phyloP scores from a whole-genome alignment of 2,113 vertebrate species.

The Nanorana parkeri region DNA sequence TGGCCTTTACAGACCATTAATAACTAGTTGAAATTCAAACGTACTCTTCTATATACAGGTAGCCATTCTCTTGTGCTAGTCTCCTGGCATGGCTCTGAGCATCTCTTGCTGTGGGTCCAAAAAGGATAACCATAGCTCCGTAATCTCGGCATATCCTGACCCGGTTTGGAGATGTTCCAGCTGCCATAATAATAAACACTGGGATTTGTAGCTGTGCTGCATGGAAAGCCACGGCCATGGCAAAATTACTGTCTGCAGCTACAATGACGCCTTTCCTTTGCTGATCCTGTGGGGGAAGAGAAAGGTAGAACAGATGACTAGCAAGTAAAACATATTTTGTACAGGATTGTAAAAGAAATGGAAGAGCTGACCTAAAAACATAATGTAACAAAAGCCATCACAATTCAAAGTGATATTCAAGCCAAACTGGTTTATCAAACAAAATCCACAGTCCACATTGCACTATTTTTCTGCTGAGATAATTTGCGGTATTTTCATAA shows the following conservation, averaged over 20 bases:
- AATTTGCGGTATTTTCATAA: no score
- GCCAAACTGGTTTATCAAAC: no score
- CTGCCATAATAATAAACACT: slow-evolving; percentile 83
- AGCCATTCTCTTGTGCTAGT: slow-evolving; percentile 82
- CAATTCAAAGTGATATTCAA: no score
- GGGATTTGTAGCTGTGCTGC: slow-evolving; percentile 81
- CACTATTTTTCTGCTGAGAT: no score
- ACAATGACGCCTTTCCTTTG: slow-evolving; percentile 89
- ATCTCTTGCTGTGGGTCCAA: slow-evolving; percentile 76
- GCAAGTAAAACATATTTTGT: not conserved
- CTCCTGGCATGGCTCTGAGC: slow-evolving; percentile 79
- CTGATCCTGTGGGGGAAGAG: slow-evolving; percentile 75
- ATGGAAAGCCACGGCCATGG: slow-evolving; percentile 86
- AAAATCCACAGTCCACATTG: no score
- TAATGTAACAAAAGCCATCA: no score
- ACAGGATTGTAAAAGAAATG: no score
- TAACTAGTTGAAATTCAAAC: slow-evolving; percentile 58
- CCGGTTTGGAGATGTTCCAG: slow-evolving; percentile 71
- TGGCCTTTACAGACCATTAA: no score
- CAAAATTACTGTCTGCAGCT: slow-evolving; percentile 85
- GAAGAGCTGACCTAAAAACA: no score
- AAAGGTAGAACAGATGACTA: not conserved
- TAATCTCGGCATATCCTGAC: slow-evolving; percentile 85
- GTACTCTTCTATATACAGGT: slow-evolving; percentile 89
- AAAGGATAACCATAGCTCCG: slow-evolving; percentile 86